Percentiles rank a stretch among this genome's conserved stretches.
These are phyloP conservation scores for Stylophora pistillata DNA, from an alignment of 64 coral and sea anemone genomes.

Conservation along the genomic window DNA sequence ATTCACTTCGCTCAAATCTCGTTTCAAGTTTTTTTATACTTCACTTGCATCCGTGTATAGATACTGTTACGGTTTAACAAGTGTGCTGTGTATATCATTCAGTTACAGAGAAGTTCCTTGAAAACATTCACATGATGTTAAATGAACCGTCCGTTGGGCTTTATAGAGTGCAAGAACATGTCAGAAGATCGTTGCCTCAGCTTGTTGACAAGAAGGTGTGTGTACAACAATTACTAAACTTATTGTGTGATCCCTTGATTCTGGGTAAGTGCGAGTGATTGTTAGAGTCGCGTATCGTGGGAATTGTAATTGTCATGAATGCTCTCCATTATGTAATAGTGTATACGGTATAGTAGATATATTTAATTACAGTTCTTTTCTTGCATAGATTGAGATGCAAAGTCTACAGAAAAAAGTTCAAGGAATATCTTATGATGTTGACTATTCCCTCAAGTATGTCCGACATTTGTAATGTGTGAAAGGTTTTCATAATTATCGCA, in stretches of 20 bases:
- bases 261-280: too few relatives aligned
- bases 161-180: slow-evolving; percentile 80
- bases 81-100: not conserved
- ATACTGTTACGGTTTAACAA: too few relatives aligned
- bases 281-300: too few relatives aligned
- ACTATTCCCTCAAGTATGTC: slow-evolving; percentile 95
- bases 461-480: not conserved
- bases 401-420: slow-evolving; percentile 73
- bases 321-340: too few relatives aligned
- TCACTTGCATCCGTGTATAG: too few relatives aligned
- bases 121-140: slow-evolving; percentile 80
- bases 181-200: slow-evolving; percentile 68
- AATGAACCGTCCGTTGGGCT: slow-evolving; percentile 90
- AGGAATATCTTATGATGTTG: slow-evolving; percentile 92
- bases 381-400: slow-evolving; percentile 85
- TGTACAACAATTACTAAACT: too few relatives aligned
- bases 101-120: slow-evolving; percentile 75
- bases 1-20: not conserved
- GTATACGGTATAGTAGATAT: not conserved
- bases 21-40: not conserved
- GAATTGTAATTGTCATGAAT: too few relatives aligned
- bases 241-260: too few relatives aligned
- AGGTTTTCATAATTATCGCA: too few relatives aligned
- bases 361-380: not conserved
- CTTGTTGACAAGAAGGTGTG: slow-evolving; percentile 84